Base-by-base conservation (phyloP, 2,888 invertebrate species). In the Serrognathus titanus region DNA sequence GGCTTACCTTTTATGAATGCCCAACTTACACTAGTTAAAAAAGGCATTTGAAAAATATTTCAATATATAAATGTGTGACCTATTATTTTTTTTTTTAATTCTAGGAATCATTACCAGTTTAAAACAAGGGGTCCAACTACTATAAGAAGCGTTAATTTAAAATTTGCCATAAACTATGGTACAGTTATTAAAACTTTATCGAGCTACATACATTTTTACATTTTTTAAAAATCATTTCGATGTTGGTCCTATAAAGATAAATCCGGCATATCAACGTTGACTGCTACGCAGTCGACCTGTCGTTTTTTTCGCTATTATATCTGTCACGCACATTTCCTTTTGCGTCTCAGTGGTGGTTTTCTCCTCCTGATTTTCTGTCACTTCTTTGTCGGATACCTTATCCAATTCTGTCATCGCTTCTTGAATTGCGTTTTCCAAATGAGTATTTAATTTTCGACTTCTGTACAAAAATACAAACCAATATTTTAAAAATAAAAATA, bases 341-440 rank as follows among this genome's bases (percentile, higher is more conserved):
- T n/a, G n/a, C 50, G 35, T 56, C 59, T 68, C 69, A 55, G 71
- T 64, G 52, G 73, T 71, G 50, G 70, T 62, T 65, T 75, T 77
- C 16, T 70, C 67, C 36, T 73, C 75, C 61, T 71, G 51, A 53
- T 58, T 48, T 55, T 57, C 39, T 48, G 55, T 48, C 59, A 51
- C 20, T 58, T 72, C 57, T 66, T 65, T 61, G 61, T 81, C 81
- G 16, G 82, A 82, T 72, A 84, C 83, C 75, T 87, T 85, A 78
- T 94, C 94, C 72, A 94, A 80, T 77, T 93, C 93, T 63, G 87
- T 83, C 92, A 94, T 92, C 55, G 94, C 94, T 80, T 94, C 93
- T 81, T 94, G 93, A 73, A 94, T 94, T 54, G 94, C 94, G 73
- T 90, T 90, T 79, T 94, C 94, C 71, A 94, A 82, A 76, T 91